Conservation (phyloP, 2,797 vertebrate genomes). For the Parauchenoglanis punctatus region DNA sequence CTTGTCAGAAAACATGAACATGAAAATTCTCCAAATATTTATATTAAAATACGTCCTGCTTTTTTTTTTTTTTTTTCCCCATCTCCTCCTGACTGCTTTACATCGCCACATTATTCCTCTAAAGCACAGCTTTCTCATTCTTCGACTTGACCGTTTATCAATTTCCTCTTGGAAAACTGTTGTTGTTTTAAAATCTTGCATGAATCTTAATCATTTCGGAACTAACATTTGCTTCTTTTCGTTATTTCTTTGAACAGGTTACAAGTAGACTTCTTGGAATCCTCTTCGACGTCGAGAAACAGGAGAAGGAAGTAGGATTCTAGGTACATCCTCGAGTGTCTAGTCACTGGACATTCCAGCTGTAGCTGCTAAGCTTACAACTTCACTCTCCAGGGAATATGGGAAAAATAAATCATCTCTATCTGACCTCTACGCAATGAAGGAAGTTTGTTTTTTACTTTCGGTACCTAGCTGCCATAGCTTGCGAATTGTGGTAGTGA, state of each 20-base stretch:
- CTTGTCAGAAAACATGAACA: not conserved
- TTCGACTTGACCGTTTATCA: not conserved
- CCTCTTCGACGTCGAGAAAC: not conserved
- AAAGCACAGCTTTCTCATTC: not conserved
- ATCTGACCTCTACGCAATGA: not conserved
- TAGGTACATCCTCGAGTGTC: constrained; percentile 21
- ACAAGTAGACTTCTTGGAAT: constrained; percentile 23
- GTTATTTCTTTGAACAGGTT: constrained; percentile 39
- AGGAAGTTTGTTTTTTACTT: not conserved
- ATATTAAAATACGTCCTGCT: not conserved
- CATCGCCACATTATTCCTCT: not conserved
- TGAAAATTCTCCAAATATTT: not conserved
- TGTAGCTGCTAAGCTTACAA: constrained; percentile 7
- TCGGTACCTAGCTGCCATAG: not conserved
- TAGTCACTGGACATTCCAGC: constrained; percentile 34
- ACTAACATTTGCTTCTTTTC: not conserved
- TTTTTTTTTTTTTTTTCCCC: not conserved
- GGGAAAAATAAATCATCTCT: not conserved
- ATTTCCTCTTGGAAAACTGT: not conserved
- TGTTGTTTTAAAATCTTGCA: not conserved
- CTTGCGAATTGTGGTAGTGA: not conserved
- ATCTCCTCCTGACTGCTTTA: not conserved
- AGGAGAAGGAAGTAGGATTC: not conserved
- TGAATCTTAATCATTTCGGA: not conserved
- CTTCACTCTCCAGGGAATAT: constrained; percentile 18